phyloP scores from a whole-genome alignment of 2,797 vertebrate species.

The Synaphobranchus kaupii region DNA sequence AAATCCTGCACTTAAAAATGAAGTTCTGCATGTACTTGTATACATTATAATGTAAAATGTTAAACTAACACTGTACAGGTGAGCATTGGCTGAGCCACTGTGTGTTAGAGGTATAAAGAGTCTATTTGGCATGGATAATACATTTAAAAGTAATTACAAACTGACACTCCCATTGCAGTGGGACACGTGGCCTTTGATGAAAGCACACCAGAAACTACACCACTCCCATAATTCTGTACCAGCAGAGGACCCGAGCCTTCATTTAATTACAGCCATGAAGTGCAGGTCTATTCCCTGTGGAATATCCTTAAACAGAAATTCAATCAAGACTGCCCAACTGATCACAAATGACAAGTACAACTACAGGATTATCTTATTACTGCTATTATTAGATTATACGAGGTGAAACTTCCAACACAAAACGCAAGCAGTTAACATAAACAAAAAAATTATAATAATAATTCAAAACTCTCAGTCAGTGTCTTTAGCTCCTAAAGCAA shows the following conservation, averaged over 20 bases:
- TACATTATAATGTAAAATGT: not conserved
- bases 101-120: not conserved
- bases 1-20: not conserved
- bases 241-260: not conserved
- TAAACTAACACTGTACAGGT: not conserved
- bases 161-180: not conserved
- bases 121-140: not conserved
- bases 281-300: not conserved
- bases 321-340: not conserved
- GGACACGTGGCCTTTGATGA: not conserved
- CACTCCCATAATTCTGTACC: not conserved
- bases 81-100: not conserved
- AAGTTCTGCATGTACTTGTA: not conserved
- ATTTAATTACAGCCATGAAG: slow-evolving; percentile 9
- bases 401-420: not conserved
- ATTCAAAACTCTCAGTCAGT: not conserved
- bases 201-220: not conserved
- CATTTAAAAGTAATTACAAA: not conserved
- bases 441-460: not conserved
- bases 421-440: not conserved
- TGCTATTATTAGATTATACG: not conserved
- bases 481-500: not conserved
- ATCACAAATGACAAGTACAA: not conserved
- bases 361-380: not conserved
- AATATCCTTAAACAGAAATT: not conserved